Base-by-base conservation (phyloP, 2,888 invertebrate genomes). In the Agriopis marginaria region DNA sequence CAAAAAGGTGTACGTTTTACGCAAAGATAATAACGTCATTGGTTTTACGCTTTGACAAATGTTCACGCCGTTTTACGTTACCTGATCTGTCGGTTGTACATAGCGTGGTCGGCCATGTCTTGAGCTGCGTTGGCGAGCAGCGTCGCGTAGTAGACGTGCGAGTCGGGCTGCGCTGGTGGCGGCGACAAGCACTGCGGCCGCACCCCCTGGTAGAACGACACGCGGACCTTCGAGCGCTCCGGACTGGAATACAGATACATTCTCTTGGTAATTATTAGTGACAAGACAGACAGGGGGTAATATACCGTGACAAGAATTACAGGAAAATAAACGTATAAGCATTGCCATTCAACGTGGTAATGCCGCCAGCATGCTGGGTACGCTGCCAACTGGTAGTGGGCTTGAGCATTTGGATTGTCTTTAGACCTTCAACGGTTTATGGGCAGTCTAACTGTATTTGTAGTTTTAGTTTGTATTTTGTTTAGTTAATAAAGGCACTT, bases 151-250 rank as follows among this genome's bases (percentile, higher is more conserved):
- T 89, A 85, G 14, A 88, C 84, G 86, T 90, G 89, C 66, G 91
- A 84, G 72, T 91, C 90, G 62, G 92, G 89, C 78, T 95, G 90
- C 69, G 90, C 91, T 86, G 95, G 95, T 47, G 95, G 95, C 82
- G 96, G 96, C 42, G 94, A 94, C 81, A 94, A 91, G 90, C 95
- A 95, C 94, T 97, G 96, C 76, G 97, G 97, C 90, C 96, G 96
- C 88, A 95, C 97, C 88, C 97, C 97, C 94, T 97, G 97, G 94
- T 96, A 97, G 94, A 97, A 97, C 79, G 97, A 96, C 85, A 97
- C 97, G 81, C 97, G 96, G 73, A 97, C 97, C 91, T 96, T 97
- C 80, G 96, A 96, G 85, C 97, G 95, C 93, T 97, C 97, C 89
- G 96, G 96, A 91, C 97, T 97, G 95, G 56, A 95, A 95, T 73